Conservation (phyloP, 2,888 invertebrate genomes). For the Sphaerophoria taeniata region DNA sequence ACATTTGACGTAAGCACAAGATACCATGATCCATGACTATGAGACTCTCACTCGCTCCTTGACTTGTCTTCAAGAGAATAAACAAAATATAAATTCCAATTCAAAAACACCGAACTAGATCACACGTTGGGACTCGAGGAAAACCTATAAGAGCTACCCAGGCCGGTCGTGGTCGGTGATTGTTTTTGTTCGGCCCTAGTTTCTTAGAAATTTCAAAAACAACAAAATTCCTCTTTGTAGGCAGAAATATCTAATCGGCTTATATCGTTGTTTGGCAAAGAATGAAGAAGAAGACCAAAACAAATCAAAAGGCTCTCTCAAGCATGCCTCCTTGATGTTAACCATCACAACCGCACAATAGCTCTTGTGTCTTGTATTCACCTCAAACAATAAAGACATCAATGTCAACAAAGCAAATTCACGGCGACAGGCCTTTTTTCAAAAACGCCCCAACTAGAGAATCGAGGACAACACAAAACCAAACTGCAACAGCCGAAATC, state of each 20-base stretch:
- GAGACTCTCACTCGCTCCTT: background rate
- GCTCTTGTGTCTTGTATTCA: conserved; percentile 47
- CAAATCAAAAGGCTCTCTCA: conserved; percentile 33
- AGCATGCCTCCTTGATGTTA: conserved; percentile 30
- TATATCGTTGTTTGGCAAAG: conserved; percentile 48
- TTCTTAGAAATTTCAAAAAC: conserved; percentile 21
- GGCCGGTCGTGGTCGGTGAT: background rate
- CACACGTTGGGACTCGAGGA: conserved; percentile 26
- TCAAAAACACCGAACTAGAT: conserved; percentile 56
- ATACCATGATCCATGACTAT: no score
- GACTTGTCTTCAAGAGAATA: background rate
- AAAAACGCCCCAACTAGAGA: conserved; percentile 1
- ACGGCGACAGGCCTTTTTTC: conserved; percentile 48
- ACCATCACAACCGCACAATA: conserved; percentile 9
- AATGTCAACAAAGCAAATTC: conserved; percentile 54
- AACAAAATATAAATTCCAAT: conserved; percentile 23
- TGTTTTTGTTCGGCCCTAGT: conserved; percentile 12
- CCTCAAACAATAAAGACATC: conserved; percentile 62
- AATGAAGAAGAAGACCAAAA: conserved; percentile 54
- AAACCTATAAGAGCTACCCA: conserved; percentile 54
- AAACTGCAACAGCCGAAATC: conserved; percentile 42
- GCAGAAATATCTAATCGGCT: conserved; percentile 61
- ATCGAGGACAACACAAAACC: background rate
- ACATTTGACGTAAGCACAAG: background rate
- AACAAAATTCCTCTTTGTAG: conserved; percentile 32